phyloP scores from a whole-genome alignment of 1,140 invertebrate species.

The Cotesia typhae region DNA sequence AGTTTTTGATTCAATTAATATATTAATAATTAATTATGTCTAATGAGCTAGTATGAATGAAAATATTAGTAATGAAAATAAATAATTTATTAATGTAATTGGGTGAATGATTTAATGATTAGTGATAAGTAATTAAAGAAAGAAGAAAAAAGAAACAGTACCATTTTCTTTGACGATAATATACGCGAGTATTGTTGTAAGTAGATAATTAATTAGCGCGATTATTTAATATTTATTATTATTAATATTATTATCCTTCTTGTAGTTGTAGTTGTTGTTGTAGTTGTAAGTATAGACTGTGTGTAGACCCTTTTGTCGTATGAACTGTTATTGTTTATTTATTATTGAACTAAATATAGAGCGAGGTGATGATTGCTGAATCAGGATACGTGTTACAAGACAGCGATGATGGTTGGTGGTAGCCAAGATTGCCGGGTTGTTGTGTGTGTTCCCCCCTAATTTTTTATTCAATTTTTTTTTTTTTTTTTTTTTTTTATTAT shows the following conservation, averaged over 20 bases:
- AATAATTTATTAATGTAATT: neutral
- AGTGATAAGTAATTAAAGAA: neutral
- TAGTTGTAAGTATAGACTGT: neutral
- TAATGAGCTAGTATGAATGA: neutral
- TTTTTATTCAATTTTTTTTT: too few relatives aligned
- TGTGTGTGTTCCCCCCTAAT: neutral
- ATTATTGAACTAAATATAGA: too few relatives aligned
- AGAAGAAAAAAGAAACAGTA: constrained; percentile 18
- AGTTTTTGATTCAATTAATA: neutral
- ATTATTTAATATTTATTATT: neutral
- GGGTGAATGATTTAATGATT: neutral
- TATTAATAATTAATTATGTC: neutral
- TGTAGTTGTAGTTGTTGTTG: neutral
- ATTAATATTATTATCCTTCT: neutral
- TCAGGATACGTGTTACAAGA: neutral
- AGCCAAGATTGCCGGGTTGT: constrained; percentile 18
- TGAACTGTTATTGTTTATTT: too few relatives aligned
- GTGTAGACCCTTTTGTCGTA: neutral
- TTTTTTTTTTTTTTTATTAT: too few relatives aligned
- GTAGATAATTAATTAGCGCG: neutral
- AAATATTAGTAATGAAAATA: neutral
- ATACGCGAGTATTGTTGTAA: neutral
- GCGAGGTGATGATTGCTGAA: too few relatives aligned
- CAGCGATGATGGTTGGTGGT: neutral
- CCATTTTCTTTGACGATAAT: constrained; percentile 16